phyloP scores from a whole-genome alignment of 2,888 invertebrate species.

The Ypsolopha sequella region DNA sequence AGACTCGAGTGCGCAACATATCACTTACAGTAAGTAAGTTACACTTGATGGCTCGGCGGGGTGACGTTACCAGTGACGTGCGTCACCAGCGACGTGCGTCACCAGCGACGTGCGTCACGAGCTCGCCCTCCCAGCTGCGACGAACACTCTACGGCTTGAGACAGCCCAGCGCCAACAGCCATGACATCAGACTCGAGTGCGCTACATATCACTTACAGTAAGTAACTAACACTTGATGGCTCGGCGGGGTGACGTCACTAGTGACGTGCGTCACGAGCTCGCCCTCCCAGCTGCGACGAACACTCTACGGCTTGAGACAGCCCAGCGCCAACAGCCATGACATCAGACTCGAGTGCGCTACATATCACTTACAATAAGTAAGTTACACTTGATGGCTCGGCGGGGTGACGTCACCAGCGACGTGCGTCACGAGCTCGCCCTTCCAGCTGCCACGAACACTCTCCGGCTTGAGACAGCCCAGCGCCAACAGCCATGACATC shows the following conservation, averaged over 20 bases:
- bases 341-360: neutral
- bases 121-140: too few species aligned
- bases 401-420: conserved; percentile 36
- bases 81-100: conserved; percentile 33
- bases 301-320: neutral
- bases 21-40: conserved; percentile 43
- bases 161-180: conserved; percentile 29
- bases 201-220: conserved; percentile 32
- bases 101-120: conserved; percentile 19
- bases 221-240: conserved; percentile 22
- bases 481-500: neutral
- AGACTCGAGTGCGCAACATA: conserved; percentile 33
- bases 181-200: conserved; percentile 31
- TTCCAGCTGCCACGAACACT: neutral
- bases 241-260: too few species aligned
- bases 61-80: conserved; percentile 10
- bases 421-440: too few species aligned
- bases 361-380: conserved; percentile 34
- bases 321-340: neutral
- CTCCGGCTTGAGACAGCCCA: neutral
- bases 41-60: conserved; percentile 2
- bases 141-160: too few species aligned
- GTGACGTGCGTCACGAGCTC: too few species aligned
- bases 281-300: neutral
- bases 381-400: conserved; percentile 31